Evolutionary conservation across 1,140 invertebrate species (phyloP), one percentile per base, ranked within the genome.

Genomic region (Anastatus disparis): DNA sequence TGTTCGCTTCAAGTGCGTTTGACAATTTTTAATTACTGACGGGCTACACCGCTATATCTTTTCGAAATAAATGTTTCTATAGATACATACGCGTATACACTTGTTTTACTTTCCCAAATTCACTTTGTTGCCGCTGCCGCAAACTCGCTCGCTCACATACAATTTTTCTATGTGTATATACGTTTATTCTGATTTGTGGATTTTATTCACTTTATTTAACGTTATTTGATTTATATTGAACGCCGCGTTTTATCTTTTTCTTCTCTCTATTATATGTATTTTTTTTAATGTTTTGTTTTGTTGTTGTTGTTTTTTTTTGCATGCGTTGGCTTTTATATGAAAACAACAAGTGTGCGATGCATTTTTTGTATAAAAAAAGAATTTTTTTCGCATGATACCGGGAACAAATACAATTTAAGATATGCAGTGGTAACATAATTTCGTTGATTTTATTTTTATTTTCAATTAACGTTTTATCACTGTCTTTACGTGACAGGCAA

Each of bases 11-110:
- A 83, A 81, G n/a, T 82, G 79, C 79, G 75, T 83, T 84, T 84
- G 82, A 83, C 81, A 82, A 84, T 85, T 85, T 85, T 84, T 84
- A 82, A 84, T 83, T 82, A 79, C 81, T 77, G 78, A 79, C 82
- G 79, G n/a, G n/a, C 79, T 24, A 35, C 31, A 10, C 31, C 31
- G 10, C 31, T 35, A 10, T n/a, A n/a, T n/a, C n/a, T n/a, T n/a
- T n/a, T n/a, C n/a, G n/a, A n/a, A n/a, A n/a, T n/a, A n/a, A n/a
- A n/a, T n/a, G n/a, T n/a, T n/a, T n/a, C n/a, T n/a, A n/a, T n/a
- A n/a, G n/a, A n/a, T n/a, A n/a, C n/a, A n/a, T n/a, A n/a, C n/a
- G n/a, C n/a, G n/a, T n/a, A n/a, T n/a, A n/a, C n/a, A n/a, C n/a
- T n/a, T n/a, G n/a, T n/a, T n/a, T n/a, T n/a, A n/a, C n/a, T n/a